A percentile compares a stretch with the other conserved stretches of the same genome.
These are phyloP conservation scores for Matsumyia berberina DNA, from an alignment of 2,888 invertebrate genomes.

Conservation along the genomic window DNA sequence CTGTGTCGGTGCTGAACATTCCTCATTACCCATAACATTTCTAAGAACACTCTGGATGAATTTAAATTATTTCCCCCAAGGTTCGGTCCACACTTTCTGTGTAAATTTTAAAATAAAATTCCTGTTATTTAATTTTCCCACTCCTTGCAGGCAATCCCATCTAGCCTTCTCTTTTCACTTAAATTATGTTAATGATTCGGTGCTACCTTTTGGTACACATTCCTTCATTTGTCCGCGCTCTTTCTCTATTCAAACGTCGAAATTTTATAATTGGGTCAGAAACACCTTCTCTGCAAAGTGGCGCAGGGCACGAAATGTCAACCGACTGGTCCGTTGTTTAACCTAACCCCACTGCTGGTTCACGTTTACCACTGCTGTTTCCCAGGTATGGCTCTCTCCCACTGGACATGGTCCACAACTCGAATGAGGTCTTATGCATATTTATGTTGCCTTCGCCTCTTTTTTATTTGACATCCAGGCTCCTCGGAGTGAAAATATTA, in stretches of 20 bases:
- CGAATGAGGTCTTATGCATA: neutral
- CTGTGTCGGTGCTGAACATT: no score
- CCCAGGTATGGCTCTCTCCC: neutral
- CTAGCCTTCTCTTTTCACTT: conserved; percentile 1
- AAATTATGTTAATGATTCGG: conserved; percentile 38
- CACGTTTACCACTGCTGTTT: neutral
- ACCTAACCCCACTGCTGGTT: conserved; percentile 9
- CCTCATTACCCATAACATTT: no score
- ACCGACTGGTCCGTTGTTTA: conserved; percentile 15
- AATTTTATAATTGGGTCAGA: conserved; percentile 28
- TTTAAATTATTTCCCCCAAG: neutral
- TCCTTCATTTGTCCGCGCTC: neutral
- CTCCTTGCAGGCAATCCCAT: neutral
- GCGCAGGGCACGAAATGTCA: conserved; percentile 27
- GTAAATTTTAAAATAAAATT: conserved; percentile 24
- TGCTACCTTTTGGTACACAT: conserved; percentile 7
- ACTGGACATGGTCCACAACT: neutral
- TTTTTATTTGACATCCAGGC: neutral
- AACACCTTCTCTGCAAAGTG: conserved; percentile 11
- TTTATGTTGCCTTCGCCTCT: neutral
- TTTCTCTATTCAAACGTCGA: neutral
- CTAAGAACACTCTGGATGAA: neutral
- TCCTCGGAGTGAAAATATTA: conserved; percentile 31
- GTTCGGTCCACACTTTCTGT: neutral
- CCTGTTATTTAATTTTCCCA: conserved; percentile 23